Evolutionary conservation across 2,888 invertebrate species (phyloP).

Genomic region (Nomada lathburiana): DNA sequence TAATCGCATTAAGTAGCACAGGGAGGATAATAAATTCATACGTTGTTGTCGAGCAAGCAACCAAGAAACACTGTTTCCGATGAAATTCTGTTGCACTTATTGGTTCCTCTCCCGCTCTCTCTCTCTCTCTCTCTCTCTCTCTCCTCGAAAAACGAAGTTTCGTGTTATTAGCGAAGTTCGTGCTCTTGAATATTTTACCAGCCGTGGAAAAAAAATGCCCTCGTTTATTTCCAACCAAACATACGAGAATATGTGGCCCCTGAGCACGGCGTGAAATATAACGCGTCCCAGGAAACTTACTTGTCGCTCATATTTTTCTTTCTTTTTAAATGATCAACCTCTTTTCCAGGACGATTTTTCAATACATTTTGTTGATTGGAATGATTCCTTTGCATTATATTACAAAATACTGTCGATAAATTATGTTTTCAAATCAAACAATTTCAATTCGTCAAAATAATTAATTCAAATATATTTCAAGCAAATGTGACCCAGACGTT

Average conservation of each 20-base stretch:
- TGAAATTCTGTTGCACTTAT: neutral
- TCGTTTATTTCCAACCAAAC: constrained; percentile 43
- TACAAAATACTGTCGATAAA: no score
- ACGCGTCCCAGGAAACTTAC: constrained; percentile 20
- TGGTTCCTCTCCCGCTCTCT: neutral
- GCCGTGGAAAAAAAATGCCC: constrained; percentile 37
- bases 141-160: constrained; percentile 48
- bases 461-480: no score
- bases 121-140: no score
- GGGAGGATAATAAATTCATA: constrained; percentile 23
- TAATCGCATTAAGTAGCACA: constrained; percentile 12
- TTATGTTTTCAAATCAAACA: no score
- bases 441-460: no score
- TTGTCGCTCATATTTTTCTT: constrained; percentile 19
- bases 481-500: no score
- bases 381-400: no score
- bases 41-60: constrained; percentile 26
- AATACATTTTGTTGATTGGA: neutral
- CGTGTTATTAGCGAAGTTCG: constrained; percentile 61
- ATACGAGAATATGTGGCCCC: constrained; percentile 30
- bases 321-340: constrained; percentile 19
- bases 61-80: constrained; percentile 15
- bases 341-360: neutral
- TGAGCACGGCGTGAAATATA: constrained; percentile 26
- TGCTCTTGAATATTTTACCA: constrained; percentile 60